Base-by-base conservation (phyloP, 2,113 vertebrate species). In the Loxodonta africana region DNA sequence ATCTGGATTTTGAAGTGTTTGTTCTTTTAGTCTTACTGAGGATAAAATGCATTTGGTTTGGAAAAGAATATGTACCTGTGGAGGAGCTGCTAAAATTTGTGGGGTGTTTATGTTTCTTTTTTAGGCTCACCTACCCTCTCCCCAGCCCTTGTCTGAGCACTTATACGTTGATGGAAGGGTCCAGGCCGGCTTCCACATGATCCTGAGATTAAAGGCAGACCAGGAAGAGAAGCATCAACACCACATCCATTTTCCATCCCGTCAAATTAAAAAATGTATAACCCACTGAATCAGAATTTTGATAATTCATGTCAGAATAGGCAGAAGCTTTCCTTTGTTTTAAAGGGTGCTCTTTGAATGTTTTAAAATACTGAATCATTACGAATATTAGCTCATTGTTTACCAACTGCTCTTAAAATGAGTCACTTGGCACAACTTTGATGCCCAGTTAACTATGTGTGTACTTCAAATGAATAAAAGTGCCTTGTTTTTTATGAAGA, bases 331-430 rank as follows among this genome's bases (percentile, higher is more conserved):
- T 69, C 30, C 48, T 91, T 17, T 83, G 12, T 69, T 12, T 20
- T 14, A 63, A 87, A 90, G 26, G 15, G 48, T 77, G 20, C 67
- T 65, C 46, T 30, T 63, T 80, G 44, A 91, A 77, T 69, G 20
- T 88, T 77, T 91, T 95, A 78, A 93, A 63, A 51, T 69, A 91
- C 74, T 78, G 25, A 57, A 69, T 91, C 46, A 76, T 86, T 74
- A 85, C 60, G 41, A 17, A 63, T 78, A 53, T 73, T 88, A 71
- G 23, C 23, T 74, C 37, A 57, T 67, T 83, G 15, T 85, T 78
- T 80, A 23, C 23, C 76, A 96, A 37, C 14, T 90, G 26, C 51
- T 90, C 65, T 85, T 81, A 81, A 71, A 44, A 88, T 37, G 1
- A 67, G 37, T 71, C 33, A 76, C 21, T 63, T 74, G 3, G 28